Percentiles rank a stretch among this genome's conserved stretches.
Conservation (phyloP, 1,140 invertebrate species). For the Propsilocerus akamusi region DNA sequence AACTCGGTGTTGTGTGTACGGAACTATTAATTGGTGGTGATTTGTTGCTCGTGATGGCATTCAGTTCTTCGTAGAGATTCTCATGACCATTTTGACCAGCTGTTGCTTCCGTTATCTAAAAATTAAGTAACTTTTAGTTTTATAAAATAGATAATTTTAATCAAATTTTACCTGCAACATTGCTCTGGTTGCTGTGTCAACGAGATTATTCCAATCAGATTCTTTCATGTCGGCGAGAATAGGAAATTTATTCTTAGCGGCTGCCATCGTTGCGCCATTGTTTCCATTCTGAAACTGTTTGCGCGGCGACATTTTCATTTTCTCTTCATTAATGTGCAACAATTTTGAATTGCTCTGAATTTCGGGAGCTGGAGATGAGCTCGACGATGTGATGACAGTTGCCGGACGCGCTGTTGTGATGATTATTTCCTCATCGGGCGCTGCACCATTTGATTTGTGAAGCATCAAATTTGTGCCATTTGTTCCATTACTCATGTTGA, state of each 20-base stretch:
- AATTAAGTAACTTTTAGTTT: too few species aligned
- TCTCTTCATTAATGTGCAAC: conserved; percentile 6
- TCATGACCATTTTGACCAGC: conserved; percentile 2
- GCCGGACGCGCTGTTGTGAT: conserved; percentile 50
- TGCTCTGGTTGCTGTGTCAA: conserved; percentile 54
- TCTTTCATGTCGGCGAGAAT: conserved; percentile 33
- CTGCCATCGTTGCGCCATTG: not conserved
- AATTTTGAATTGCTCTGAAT: conserved; percentile 1
- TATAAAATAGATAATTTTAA: not conserved
- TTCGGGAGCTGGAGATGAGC: conserved; percentile 27
- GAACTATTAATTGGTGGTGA: not conserved
- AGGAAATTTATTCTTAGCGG: conserved; percentile 18
- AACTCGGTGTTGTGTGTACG: not conserved
- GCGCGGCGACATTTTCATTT: not conserved
- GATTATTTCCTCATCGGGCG: conserved; percentile 35
- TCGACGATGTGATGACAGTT: conserved; percentile 47
- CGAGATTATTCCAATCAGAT: conserved; percentile 57
- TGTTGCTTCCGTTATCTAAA: too few species aligned
- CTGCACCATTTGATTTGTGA: conserved; percentile 7
- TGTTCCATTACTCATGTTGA: conserved; percentile 23
- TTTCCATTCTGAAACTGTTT: not conserved
- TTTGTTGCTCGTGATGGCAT: not conserved
- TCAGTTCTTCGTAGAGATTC: not conserved
- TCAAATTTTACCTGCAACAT: conserved; percentile 33
- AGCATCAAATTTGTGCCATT: conserved; percentile 12